Evolutionary conservation across 2,888 invertebrate genomes (phyloP), one percentile per base, ranked within the genome.

Genomic region (Rotaria magnacalcarata): DNA sequence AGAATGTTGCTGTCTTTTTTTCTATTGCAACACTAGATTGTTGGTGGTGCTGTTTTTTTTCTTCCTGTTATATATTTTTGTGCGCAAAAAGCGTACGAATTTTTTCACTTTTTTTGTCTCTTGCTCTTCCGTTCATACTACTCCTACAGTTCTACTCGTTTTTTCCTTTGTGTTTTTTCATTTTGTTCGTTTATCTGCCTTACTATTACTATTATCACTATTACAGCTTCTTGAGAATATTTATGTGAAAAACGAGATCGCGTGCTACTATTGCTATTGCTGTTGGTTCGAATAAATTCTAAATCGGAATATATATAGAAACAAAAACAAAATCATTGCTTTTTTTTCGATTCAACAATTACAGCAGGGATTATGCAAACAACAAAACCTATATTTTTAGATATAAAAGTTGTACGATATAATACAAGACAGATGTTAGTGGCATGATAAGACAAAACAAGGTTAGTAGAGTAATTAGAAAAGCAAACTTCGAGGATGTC

Each of bases 181-280:
- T 56, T 56, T 56, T 56, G 56, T 67, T 67, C 34, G 67, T 67
- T 67, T 34, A 67, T 67, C 67, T 34, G 10, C 27, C 67, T 67
- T 67, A 67, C 67, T 67, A 67, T 67, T 27, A 67, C 67, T 67
- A 56, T 56, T 56, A 60, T 24, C n/a, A 60, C 58, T 60, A 60
- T 34, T 19, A 67, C 67, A 80, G 80, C 80, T 80, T 43, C 43
- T 43, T 80, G 80, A 80, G 80, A 80, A 80, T 80, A 80, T 80
- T 80, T 80, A 80, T 47, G 80, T 80, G 80, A 80, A 80, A 80
- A 67, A 67, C 67, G 67, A 67, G 67, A 67, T 67, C 67, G 67
- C 34, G 67, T 67, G 67, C 67, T 67, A 67, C 67, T 67, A 67
- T 34, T 67, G 27, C 67, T 67, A 67, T 67, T 67, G 67, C 67